These are phyloP conservation scores for Gymnobelideus leadbeateri DNA, from an alignment of 2,113 vertebrate species.

Conservation along the genomic window DNA sequence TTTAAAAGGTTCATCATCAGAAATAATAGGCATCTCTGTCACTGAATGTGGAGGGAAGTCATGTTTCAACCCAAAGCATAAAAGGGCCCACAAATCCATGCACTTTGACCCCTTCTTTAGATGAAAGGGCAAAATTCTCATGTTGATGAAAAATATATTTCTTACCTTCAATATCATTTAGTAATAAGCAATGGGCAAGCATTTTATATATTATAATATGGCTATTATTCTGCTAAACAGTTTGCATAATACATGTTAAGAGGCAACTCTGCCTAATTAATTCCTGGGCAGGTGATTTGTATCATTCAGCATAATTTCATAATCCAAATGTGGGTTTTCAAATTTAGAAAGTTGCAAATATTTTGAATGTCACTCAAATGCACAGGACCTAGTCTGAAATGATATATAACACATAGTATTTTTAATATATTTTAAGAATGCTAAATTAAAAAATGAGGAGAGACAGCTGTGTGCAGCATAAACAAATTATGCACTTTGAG, in stretches of 20 bases:
- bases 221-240: not conserved
- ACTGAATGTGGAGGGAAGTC: not conserved
- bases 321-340: slow-evolving; percentile 47
- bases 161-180: not conserved
- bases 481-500: slow-evolving; percentile 80
- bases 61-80: not conserved
- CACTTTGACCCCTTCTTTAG: not conserved
- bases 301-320: not conserved
- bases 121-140: not conserved
- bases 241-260: slow-evolving; percentile 12
- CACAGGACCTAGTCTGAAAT: slow-evolving; percentile 79
- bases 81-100: not conserved
- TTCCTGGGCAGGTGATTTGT: slow-evolving; percentile 23
- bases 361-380: slow-evolving; percentile 71
- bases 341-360: slow-evolving; percentile 73
- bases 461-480: slow-evolving; percentile 81
- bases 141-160: not conserved
- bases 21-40: not conserved
- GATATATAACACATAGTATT: slow-evolving; percentile 86
- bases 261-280: slow-evolving; percentile 11
- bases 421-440: slow-evolving; percentile 87
- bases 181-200: not conserved
- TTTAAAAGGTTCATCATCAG: not conserved
- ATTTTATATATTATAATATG: not conserved
- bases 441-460: slow-evolving; percentile 86